Percentiles rank a stretch among this genome's conserved stretches.
These are phyloP conservation scores for Conomelus anceps DNA, from an alignment of 2,888 invertebrate genomes.

Conservation along the genomic window DNA sequence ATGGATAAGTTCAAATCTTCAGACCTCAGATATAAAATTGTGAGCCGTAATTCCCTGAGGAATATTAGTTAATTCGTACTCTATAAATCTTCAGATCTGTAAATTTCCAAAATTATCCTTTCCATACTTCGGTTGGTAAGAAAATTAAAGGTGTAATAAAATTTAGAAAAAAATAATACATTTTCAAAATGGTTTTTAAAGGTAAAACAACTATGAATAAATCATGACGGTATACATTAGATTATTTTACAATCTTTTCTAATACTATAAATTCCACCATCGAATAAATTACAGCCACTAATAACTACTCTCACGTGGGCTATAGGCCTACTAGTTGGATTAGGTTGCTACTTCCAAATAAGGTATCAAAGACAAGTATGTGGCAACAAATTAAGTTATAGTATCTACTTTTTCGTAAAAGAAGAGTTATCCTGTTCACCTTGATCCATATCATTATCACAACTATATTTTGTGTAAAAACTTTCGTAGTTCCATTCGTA, in stretches of 20 bases:
- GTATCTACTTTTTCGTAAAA: not conserved
- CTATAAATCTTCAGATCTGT: too few species aligned
- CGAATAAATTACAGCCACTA: not conserved
- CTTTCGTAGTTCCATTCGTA: not conserved
- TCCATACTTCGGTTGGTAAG: too few species aligned
- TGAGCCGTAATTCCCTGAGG: too few species aligned
- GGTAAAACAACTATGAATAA: not conserved
- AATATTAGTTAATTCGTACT: too few species aligned
- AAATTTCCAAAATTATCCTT: too few species aligned
- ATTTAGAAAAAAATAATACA: too few species aligned
- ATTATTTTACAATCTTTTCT: not conserved
- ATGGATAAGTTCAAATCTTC: too few species aligned
- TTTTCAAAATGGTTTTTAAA: not conserved
- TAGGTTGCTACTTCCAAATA: not conserved
- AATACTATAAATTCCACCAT: not conserved
- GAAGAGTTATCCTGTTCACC: not conserved
- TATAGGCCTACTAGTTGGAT: not conserved
- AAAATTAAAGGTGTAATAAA: too few species aligned
- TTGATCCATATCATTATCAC: not conserved
- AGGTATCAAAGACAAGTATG: not conserved
- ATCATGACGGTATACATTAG: not conserved
- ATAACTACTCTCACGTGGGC: not conserved
- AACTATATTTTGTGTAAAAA: not conserved
- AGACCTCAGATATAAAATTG: too few species aligned
- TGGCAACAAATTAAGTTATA: not conserved